Evolutionary conservation across 2,113 vertebrate species (phyloP).

Genomic region (Sakesphorus luctuosus): DNA sequence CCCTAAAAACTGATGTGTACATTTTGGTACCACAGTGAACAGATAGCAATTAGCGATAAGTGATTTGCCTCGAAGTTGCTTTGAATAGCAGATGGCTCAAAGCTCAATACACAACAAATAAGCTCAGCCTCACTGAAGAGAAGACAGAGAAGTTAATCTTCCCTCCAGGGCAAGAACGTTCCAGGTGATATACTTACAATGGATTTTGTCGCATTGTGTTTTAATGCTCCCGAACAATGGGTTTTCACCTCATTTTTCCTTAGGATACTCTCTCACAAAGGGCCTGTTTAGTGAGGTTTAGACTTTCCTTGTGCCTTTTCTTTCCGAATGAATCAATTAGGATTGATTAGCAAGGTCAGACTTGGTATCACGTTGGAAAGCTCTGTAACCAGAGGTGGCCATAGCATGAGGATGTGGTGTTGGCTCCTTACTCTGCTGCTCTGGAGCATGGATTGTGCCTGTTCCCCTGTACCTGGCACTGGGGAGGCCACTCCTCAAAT

Average conservation of each 20-base stretch:
- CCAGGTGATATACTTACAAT: conserved; percentile 38
- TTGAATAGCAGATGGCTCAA: background rate
- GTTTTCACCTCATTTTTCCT: background rate
- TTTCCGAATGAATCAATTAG: background rate
- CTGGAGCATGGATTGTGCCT: background rate
- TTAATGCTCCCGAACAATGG: conserved; percentile 1
- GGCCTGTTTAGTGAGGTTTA: background rate
- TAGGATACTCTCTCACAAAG: background rate
- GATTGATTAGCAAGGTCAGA: background rate
- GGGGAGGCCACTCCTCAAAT: background rate
- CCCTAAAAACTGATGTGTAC: background rate
- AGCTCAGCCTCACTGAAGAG: background rate
- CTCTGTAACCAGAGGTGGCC: rapidly evolving
- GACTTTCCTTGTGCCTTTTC: background rate
- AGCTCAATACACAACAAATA: conserved; percentile 17
- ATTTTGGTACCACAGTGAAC: background rate
- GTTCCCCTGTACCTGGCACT: background rate
- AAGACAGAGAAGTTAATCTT: conserved; percentile 17
- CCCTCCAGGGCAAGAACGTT: conserved; percentile 3
- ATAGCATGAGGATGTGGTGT: rapidly evolving
- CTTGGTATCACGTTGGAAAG: rapidly evolving
- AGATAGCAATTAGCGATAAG: conserved; percentile 42
- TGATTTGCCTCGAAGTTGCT: conserved; percentile 33
- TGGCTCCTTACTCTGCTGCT: rapidly evolving
- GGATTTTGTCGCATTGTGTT: conserved; percentile 26